phyloP scores from a whole-genome alignment of 2,888 invertebrate species.

The Tuta absoluta region DNA sequence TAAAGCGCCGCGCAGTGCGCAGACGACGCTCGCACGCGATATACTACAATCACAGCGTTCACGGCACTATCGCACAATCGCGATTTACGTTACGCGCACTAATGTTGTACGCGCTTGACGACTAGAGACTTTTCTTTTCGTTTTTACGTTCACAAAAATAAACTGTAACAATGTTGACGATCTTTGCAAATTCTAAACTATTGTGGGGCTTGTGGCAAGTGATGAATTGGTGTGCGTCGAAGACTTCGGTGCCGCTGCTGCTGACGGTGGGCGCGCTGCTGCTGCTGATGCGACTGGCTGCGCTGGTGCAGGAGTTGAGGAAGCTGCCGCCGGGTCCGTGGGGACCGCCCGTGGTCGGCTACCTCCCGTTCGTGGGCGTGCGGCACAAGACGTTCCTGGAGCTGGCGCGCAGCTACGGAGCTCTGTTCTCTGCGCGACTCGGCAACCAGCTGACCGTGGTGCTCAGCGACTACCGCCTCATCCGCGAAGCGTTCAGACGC shows the following conservation, averaged over 20 bases:
- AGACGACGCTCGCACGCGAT: slow-evolving; percentile 73
- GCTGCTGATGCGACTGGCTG: slow-evolving; percentile 71
- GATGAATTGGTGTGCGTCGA: slow-evolving; percentile 68
- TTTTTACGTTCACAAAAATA: slow-evolving; percentile 37
- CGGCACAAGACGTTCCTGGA: slow-evolving; percentile 90
- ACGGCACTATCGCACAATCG: slow-evolving; percentile 57
- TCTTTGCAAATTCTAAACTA: slow-evolving; percentile 73
- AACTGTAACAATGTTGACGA: slow-evolving; percentile 61
- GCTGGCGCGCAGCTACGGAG: slow-evolving; percentile 89
- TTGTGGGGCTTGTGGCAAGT: slow-evolving; percentile 78
- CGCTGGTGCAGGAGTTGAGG: slow-evolving; percentile 67
- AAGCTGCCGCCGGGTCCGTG: slow-evolving; percentile 93
- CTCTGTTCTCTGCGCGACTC: slow-evolving; percentile 89
- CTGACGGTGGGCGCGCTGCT: slow-evolving; percentile 73
- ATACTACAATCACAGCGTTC: slow-evolving; percentile 59
- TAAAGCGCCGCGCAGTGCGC: slow-evolving; percentile 74
- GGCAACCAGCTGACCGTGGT: slow-evolving; percentile 93
- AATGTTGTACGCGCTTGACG: slow-evolving; percentile 60
- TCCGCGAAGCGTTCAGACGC: slow-evolving; percentile 91
- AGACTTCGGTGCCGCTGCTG: slow-evolving; percentile 69
- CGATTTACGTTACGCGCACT: slow-evolving; percentile 65
- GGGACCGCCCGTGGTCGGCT: slow-evolving; percentile 92
- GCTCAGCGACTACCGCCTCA: slow-evolving; percentile 91
- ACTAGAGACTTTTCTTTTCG: slow-evolving; percentile 44
- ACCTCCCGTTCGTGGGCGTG: slow-evolving; percentile 89